Evolutionary conservation across 2,888 invertebrate genomes (phyloP), one percentile per base, ranked within the genome.

Genomic region (Calameuta idolon): DNA sequence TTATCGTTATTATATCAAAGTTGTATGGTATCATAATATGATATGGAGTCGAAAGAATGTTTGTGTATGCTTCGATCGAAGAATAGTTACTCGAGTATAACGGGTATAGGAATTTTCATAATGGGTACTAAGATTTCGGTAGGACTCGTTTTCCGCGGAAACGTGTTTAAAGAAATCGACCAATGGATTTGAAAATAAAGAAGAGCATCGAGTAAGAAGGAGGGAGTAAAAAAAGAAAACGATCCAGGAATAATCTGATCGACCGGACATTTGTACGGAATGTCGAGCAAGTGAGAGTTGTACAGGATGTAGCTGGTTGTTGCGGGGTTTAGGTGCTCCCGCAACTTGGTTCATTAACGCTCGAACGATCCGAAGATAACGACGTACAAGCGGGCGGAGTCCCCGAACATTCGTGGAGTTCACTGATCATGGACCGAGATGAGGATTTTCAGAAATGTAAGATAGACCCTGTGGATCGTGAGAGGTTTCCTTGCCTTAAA

Each of bases 181-280:
- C n/a, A n/a, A 34, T 68, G n/a, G 69, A 12, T 34, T 30, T 12
- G 73, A 33, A 69, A 73, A 76, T 74, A 73, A 76, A 74, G 75
- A 37, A 77, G 76, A 76, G 79, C 78, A 80, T 78, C 71, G 69
- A 73, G 74, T 9, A 31, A 31, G 40, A 31, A 35, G 40, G 31
- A 11, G 35, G 75, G 37, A 75, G 71, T 34, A 35, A 37, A 75
- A 69, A 69, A 55, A 34, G 12, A 73, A 35, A 30, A 33, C 73
- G 75, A 76, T 76, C 75, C 78, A 71, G 73, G 75, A 75, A 76
- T 83, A 85, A 89, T 89, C 88, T 87, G 88, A 88, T 87, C 85
- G 83, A 76, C 75, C 80, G 81, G 86, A 88, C 88, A 88, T 87
- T 88, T 88, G 87, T 87, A 86, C 80, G 87, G 89, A 88, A 88